Base-by-base conservation (phyloP, 2,888 invertebrate species). In the Agonopterix arenella region DNA sequence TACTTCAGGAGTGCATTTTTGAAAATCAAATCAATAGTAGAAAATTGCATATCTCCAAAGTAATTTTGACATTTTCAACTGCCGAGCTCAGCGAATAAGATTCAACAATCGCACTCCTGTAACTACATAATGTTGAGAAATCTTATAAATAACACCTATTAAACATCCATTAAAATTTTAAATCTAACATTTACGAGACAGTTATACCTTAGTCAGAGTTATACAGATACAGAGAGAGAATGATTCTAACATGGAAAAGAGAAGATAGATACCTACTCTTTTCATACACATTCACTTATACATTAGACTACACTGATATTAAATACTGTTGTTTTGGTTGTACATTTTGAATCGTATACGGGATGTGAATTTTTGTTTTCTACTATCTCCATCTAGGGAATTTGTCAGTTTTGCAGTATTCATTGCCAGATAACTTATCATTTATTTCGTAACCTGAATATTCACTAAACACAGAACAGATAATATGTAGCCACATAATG, bases 381-480 rank as follows among this genome's bases (percentile, higher is more conserved):
- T 28, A 40, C 40, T n/a, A 40, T 40, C 3, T 40, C 11, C 36
- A 50, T 50, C 16, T 44, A 47, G 18, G 55, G 60, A 57, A 62
- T 59, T 52, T 55, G 47, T 53, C 49, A 56, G 54, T 58, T 50
- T 59, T 57, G 51, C 57, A 66, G 59, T 59, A 57, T 56, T 28
- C 0, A 28, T 28, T 28, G 28, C 7, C 28, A 5, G 28, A 28
- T 5, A 28, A 7, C 28, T 28, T 28, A 28, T 28, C 5, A 28
- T 28, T 28, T 28, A 28, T 28, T 28, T 28, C 28, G 7, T 28
- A 28, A 28, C 28, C 28, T 28, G 28, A 44, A 51, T 42, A 48
- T 53, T 57, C 62, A 65, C 64, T 68, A 67, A 60, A 72, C 68
- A 78, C 65, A 61, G 63, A 28, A 28, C 28, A 5, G 28, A 28